These are phyloP conservation scores for Drosophila equinoxialis DNA, from an alignment of 1,140 invertebrate species.

Conservation along the genomic window DNA sequence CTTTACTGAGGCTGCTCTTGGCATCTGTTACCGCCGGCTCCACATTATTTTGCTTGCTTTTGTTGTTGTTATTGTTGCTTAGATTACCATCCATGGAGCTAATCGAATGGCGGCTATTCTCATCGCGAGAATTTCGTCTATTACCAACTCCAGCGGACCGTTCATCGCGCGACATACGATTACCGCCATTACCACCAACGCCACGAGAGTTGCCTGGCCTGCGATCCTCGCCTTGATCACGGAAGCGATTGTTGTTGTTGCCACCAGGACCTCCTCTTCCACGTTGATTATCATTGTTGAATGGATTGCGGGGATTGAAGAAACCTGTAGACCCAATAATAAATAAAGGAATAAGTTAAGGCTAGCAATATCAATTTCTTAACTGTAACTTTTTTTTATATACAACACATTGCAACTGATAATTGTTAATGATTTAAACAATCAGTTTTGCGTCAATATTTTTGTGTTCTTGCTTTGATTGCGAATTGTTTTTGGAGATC, in stretches of 20 bases:
- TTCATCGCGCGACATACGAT: slow-evolving; percentile 69
- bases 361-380: background rate
- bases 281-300: slow-evolving; percentile 82
- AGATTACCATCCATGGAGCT: slow-evolving; percentile 55
- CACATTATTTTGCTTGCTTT: slow-evolving; percentile 26
- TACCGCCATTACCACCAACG: slow-evolving; percentile 58
- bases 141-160: slow-evolving; percentile 50
- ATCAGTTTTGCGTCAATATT: background rate
- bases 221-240: slow-evolving; percentile 54
- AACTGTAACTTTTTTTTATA: background rate
- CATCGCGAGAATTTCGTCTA: slow-evolving; percentile 64
- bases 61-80: background rate
- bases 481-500: background rate
- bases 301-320: slow-evolving; percentile 82
- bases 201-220: slow-evolving; percentile 69
- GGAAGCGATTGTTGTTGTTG: slow-evolving; percentile 71
- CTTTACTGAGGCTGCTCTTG: slow-evolving; percentile 9
- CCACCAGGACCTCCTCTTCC: slow-evolving; percentile 79
- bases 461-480: background rate
- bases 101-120: slow-evolving; percentile 60
- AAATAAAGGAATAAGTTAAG: background rate
- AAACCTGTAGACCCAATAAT: slow-evolving; percentile 50
- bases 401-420: background rate
- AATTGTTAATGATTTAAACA: background rate
- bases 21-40: slow-evolving; percentile 19